phyloP scores from a whole-genome alignment of 2,113 vertebrate genomes.

The Oryzias curvinotus region DNA sequence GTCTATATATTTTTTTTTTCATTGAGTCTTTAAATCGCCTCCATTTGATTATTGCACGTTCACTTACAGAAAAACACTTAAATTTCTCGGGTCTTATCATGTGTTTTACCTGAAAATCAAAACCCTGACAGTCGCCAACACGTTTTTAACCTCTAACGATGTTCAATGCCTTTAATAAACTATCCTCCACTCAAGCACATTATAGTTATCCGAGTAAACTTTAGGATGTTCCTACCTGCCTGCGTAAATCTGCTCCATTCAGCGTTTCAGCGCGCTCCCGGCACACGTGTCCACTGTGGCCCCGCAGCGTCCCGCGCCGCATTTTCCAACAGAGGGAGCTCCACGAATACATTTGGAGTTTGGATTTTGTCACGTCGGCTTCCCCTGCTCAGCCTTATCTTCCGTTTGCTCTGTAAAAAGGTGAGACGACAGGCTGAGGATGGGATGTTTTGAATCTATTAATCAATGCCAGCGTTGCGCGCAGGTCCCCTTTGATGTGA shows the following conservation, averaged over 20 bases:
- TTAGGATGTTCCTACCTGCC: neutral
- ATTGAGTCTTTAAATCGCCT: too few relatives aligned
- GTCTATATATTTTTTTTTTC: too few relatives aligned
- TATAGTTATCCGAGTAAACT: too few relatives aligned
- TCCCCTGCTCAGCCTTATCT: slow-evolving; percentile 54
- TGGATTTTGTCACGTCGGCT: slow-evolving; percentile 23
- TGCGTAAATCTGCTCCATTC: neutral
- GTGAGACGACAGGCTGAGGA: slow-evolving; percentile 62
- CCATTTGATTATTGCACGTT: too few relatives aligned
- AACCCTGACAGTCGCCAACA: too few relatives aligned
- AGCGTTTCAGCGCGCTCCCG: neutral
- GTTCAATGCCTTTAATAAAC: too few relatives aligned
- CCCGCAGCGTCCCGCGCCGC: neutral
- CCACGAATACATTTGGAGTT: slow-evolving; percentile 51
- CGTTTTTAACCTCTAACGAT: too few relatives aligned
- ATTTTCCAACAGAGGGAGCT: slow-evolving; percentile 67
- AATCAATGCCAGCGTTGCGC: slow-evolving; percentile 68
- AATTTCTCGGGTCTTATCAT: too few relatives aligned
- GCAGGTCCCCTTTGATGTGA: slow-evolving; percentile 78
- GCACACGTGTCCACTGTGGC: neutral
- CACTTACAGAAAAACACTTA: too few relatives aligned
- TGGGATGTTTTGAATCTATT: slow-evolving; percentile 71
- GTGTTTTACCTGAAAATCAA: too few relatives aligned
- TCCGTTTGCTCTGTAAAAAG: slow-evolving; percentile 61
- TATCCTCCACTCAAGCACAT: too few relatives aligned